Evolutionary conservation across 2,113 vertebrate species (phyloP).

Genomic region (Corythaixoides concolor): DNA sequence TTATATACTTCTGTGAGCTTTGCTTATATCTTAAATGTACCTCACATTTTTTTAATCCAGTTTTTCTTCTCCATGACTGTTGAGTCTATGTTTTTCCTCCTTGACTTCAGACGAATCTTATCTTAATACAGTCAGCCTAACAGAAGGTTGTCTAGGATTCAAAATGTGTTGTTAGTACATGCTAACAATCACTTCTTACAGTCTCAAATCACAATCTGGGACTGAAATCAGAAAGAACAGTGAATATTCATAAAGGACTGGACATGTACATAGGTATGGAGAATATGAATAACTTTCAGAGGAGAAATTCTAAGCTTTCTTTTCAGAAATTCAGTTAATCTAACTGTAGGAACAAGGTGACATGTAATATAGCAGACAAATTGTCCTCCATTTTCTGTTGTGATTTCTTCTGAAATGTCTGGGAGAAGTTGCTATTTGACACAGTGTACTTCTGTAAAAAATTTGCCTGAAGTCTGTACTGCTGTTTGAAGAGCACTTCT

Average conservation of each 20-base stretch:
- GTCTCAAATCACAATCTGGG: not conserved
- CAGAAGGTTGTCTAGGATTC: not conserved
- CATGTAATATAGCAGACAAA: not conserved
- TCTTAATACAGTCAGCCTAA: not conserved
- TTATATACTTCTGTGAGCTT: not conserved
- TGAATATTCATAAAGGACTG: not conserved
- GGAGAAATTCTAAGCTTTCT: not conserved
- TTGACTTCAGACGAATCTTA: not conserved
- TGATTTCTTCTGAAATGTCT: not conserved
- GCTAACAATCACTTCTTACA: fast-evolving
- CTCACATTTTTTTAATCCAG: not conserved
- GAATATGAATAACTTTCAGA: not conserved
- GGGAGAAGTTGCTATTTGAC: not conserved
- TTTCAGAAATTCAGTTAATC: not conserved
- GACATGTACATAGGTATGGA: not conserved
- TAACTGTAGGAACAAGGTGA: not conserved
- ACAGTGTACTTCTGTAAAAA: not conserved
- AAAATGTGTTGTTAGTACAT: not conserved
- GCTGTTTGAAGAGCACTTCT: not conserved
- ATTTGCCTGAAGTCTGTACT: not conserved
- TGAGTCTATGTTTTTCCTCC: not conserved
- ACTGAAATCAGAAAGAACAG: not conserved
- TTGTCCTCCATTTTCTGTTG: not conserved
- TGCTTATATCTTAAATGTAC: not conserved
- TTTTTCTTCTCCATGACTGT: not conserved